These are phyloP conservation scores for Cynopterus sphinx DNA, from an alignment of 2,797 vertebrate genomes.

Conservation along the genomic window DNA sequence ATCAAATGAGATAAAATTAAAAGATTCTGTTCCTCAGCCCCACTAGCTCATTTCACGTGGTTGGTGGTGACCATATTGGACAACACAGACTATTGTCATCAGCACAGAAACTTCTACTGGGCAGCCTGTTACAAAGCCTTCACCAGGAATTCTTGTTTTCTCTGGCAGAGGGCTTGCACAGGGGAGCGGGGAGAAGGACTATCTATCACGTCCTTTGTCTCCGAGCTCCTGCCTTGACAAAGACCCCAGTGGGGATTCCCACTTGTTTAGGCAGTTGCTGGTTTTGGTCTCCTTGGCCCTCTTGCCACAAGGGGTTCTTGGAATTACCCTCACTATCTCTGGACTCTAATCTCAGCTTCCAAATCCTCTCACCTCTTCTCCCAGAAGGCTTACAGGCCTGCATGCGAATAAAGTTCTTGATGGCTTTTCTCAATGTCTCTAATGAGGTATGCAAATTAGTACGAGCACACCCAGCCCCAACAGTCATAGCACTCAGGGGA, in stretches of 20 bases:
- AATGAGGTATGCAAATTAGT: background rate
- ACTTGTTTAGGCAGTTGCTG: background rate
- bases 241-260: background rate
- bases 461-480: background rate
- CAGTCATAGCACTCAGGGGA: background rate
- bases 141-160: background rate
- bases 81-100: background rate
- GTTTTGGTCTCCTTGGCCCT: background rate
- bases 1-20: background rate
- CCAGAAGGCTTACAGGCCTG: background rate
- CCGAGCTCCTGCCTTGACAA: background rate
- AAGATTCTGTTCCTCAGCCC: background rate
- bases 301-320: background rate
- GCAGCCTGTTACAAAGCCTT: background rate
- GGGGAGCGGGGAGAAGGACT: rapidly evolving
- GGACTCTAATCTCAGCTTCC: background rate
- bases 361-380: background rate
- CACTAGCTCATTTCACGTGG: background rate
- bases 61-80: background rate
- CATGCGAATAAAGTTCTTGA: background rate
- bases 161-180: background rate
- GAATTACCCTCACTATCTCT: background rate
- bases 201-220: background rate
- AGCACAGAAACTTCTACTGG: background rate
- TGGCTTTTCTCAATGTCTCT: background rate